These are phyloP conservation scores for Micronisus gabar DNA, from an alignment of 2,113 vertebrate species.

Conservation along the genomic window DNA sequence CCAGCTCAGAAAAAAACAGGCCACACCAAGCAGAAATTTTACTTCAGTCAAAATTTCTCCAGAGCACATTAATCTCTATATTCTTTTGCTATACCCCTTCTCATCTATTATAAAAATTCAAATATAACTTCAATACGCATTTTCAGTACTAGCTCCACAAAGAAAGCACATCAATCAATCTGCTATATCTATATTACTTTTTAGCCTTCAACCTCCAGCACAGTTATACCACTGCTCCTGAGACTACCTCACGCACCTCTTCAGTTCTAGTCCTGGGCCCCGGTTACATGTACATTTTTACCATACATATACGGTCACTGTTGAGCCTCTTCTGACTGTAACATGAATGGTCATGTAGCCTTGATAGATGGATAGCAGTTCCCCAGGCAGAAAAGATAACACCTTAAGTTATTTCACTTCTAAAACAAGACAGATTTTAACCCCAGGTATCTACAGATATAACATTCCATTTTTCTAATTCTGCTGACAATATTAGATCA, in stretches of 20 bases:
- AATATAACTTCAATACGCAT: background rate
- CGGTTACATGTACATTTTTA: background rate
- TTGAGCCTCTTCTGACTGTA: conserved; percentile 40
- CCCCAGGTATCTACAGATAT: background rate
- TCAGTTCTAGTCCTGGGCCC: background rate
- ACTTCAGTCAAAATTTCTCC: background rate
- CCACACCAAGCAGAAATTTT: background rate
- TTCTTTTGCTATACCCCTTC: background rate
- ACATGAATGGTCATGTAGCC: background rate
- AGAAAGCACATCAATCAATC: background rate
- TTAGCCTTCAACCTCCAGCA: background rate
- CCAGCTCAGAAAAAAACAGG: background rate
- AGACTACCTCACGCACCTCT: background rate
- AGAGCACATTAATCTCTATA: background rate
- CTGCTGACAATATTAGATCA: background rate
- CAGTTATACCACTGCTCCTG: background rate
- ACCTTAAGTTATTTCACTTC: background rate
- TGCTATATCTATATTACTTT: background rate
- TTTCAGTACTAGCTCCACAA: background rate
- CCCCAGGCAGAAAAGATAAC: background rate
- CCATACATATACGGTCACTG: background rate
- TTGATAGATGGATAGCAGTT: background rate
- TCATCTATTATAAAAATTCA: background rate
- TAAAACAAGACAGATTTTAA: conserved; percentile 37
- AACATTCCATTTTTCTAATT: background rate